Percentiles rank a stretch among this genome's conserved stretches.
These are phyloP conservation scores for Athrips mouffetella DNA, from an alignment of 2,888 invertebrate genomes.

Conservation along the genomic window DNA sequence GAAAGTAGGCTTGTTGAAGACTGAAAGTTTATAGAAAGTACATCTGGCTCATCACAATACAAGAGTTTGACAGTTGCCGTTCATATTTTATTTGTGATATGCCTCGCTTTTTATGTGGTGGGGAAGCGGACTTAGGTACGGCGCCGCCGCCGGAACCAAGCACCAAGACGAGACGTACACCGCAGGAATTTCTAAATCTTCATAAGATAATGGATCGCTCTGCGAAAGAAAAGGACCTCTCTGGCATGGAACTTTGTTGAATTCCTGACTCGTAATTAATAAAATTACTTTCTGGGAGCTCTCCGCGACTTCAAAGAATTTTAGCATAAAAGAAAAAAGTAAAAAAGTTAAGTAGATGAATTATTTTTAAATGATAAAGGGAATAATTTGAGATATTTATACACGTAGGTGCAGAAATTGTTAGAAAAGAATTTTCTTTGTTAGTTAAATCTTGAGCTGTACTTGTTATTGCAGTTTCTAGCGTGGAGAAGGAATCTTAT, in stretches of 20 bases:
- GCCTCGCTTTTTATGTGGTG: slow-evolving; percentile 25
- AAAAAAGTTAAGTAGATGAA: slow-evolving; percentile 77
- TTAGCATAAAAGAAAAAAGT: slow-evolving; percentile 76
- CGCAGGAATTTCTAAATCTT: slow-evolving; percentile 76
- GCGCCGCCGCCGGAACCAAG: slow-evolving; percentile 12
- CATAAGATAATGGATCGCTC: slow-evolving; percentile 77
- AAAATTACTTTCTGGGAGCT: slow-evolving; percentile 79
- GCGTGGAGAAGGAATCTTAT: neutral
- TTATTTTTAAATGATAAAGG: slow-evolving; percentile 75
- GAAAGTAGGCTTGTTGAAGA: slow-evolving; percentile 42
- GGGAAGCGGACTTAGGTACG: slow-evolving; percentile 21
- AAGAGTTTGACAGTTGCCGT: slow-evolving; percentile 14
- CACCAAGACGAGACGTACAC: slow-evolving; percentile 43
- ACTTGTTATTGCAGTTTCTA: neutral
- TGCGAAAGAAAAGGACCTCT: slow-evolving; percentile 72
- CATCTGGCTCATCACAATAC: neutral
- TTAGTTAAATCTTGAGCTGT: neutral
- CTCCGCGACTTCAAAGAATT: slow-evolving; percentile 77
- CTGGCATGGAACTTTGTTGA: slow-evolving; percentile 73
- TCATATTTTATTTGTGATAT: slow-evolving; percentile 31
- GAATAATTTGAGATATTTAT: slow-evolving; percentile 70
- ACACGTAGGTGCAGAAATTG: slow-evolving; percentile 51
- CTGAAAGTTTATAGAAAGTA: slow-evolving; percentile 14
- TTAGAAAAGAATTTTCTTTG: slow-evolving; percentile 23
- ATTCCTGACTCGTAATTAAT: slow-evolving; percentile 79